Base-by-base conservation (phyloP, 2,113 vertebrate genomes). In the Carettochelys insculpta region DNA sequence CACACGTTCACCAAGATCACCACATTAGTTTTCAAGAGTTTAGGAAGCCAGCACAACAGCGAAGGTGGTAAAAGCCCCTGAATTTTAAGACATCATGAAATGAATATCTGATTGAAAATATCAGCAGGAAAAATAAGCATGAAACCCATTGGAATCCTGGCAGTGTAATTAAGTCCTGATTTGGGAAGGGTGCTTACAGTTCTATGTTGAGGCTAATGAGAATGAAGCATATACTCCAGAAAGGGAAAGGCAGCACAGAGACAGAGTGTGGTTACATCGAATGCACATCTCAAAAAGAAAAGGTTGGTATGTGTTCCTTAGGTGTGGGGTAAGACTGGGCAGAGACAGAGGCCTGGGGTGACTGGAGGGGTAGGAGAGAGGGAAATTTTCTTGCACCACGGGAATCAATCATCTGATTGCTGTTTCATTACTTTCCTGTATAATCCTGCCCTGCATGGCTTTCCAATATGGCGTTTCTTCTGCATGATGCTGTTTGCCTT, bases 401-500 rank as follows among this genome's bases (percentile, higher is more conserved):
- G 9, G 1, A n/a, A 1, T 78, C 71, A 45, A 75, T 75, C 91
- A 95, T 91, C 85, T 92, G 90, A 82, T 93, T 79, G 11, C 81
- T 88, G 82, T 95, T 95, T 29, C 92, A 61, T 52, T 1, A 0
- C 50, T 93, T 96, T 86, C 82, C 81, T 80, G 53, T 0, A 0
- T 71, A 87, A 34, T 68, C 80, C 83, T 82, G 92, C 92, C 87
- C 86, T 92, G 73, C 85, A 50, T 81, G 92, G 68, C 75, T 93
- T 93, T 96, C 87, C 90, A 85, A 94, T 93, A 91, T 68, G 27
- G 83, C 47, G 81, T 95, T 96, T 97, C 89, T 89, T 88, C 85
- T 79, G 87, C 93, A 93, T 94, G 91, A 94, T 76, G 54, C 90
- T 94, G 43, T 96, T 96, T 97, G 93, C 85, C 75, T 89, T 82